These are phyloP conservation scores for Ceratosolen solmsi DNA, from an alignment of 1,140 invertebrate genomes.

Conservation along the genomic window DNA sequence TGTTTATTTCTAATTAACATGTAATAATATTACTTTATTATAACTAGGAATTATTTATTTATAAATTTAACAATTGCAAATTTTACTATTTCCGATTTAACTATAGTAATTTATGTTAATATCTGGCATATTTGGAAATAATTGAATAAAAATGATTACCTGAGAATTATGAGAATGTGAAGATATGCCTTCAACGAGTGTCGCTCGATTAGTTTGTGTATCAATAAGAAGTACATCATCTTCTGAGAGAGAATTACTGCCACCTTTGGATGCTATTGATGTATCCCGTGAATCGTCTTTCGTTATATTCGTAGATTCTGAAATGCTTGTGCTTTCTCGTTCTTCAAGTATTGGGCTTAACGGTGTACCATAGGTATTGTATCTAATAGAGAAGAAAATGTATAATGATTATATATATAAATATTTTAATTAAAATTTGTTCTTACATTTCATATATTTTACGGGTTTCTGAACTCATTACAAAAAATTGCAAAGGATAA, in stretches of 20 bases:
- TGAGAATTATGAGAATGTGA: slow-evolving; percentile 34
- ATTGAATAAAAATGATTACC: no score
- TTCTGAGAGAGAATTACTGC: slow-evolving; percentile 58
- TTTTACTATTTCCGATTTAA: no score
- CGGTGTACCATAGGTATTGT: slow-evolving; percentile 76
- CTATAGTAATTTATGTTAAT: no score
- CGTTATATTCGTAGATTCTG: slow-evolving; percentile 63
- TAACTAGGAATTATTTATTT: no score
- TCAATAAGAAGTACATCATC: slow-evolving; percentile 76
- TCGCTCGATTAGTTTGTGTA: slow-evolving; percentile 74
- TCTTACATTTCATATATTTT: no score
- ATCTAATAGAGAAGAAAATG: slow-evolving; percentile 62
- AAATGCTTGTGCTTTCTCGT: slow-evolving; percentile 69
- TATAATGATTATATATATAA: neutral
- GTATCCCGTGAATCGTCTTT: slow-evolving; percentile 64
- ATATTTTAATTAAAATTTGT: neutral
- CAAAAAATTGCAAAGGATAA: no score
- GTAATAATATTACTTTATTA: no score
- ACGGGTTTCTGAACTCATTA: no score
- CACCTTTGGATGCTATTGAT: slow-evolving; percentile 64
- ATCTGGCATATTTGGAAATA: no score
- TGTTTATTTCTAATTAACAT: no score
- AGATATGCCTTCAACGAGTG: slow-evolving; percentile 68
- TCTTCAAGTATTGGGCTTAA: slow-evolving; percentile 80
- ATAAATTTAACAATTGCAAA: no score